Conservation (phyloP, 2,113 vertebrate species). For the Nipponia nippon region DNA sequence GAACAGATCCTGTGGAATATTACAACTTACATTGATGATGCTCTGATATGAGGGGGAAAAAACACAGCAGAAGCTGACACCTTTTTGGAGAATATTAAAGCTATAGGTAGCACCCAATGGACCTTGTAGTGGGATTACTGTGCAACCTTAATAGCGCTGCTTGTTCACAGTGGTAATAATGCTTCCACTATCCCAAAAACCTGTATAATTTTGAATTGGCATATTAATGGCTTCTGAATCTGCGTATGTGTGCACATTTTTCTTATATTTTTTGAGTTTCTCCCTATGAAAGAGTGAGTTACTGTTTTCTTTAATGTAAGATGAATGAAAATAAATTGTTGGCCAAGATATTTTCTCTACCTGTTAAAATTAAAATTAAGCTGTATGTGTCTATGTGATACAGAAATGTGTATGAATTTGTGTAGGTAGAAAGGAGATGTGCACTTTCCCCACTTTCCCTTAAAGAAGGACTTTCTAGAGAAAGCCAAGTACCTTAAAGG, state of each 20-base stretch:
- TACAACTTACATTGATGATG: not conserved
- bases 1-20: not conserved
- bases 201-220: not conserved
- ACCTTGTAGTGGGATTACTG: not conserved
- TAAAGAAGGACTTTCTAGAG: not conserved
- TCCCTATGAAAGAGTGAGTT: not conserved
- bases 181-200: not conserved
- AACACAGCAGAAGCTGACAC: fast-evolving
- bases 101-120: not conserved
- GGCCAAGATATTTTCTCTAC: not conserved
- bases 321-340: not conserved
- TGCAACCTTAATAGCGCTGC: not conserved
- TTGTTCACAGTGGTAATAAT: not conserved
- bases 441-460: fast-evolving
- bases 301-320: not conserved
- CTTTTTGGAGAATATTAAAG: not conserved
- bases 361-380: not conserved
- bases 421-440: not conserved
- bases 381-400: not conserved
- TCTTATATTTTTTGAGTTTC: not conserved
- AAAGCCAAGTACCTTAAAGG: not conserved
- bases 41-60: not conserved
- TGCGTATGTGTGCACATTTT: not conserved
- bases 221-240: not conserved
- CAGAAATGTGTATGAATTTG: not conserved